Evolutionary conservation across 2,113 vertebrate species (phyloP).

Genomic region (Protomyctophum bolini): DNA sequence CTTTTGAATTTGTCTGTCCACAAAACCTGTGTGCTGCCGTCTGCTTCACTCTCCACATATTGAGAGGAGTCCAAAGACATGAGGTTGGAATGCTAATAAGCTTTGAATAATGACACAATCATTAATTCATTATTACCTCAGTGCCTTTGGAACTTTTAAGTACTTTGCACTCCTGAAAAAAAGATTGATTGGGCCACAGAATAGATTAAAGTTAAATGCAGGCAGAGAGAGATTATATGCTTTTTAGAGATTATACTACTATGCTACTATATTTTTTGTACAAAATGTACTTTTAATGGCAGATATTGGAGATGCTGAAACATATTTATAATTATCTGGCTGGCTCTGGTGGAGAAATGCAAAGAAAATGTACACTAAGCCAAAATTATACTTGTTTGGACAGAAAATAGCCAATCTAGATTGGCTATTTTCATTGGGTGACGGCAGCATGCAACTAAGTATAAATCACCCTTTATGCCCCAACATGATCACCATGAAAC

Average conservation of each 20-base stretch:
- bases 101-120: slow-evolving; percentile 9
- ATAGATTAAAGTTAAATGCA: not conserved
- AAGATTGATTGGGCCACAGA: slow-evolving; percentile 2
- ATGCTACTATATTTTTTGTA: not conserved
- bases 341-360: slow-evolving; percentile 12
- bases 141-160: slow-evolving; percentile 32
- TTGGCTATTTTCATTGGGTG: too few relatives aligned
- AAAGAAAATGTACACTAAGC: slow-evolving; percentile 20
- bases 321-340: slow-evolving; percentile 29
- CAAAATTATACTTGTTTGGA: not conserved
- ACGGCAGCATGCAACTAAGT: too few relatives aligned
- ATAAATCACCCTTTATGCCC: not conserved
- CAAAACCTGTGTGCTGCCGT: slow-evolving; percentile 13
- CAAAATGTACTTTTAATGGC: slow-evolving; percentile 37
- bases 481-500: slow-evolving; percentile 38
- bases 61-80: slow-evolving; percentile 12
- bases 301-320: slow-evolving; percentile 37
- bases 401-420: slow-evolving; percentile 20
- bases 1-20: slow-evolving; percentile 10
- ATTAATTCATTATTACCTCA: slow-evolving; percentile 38
- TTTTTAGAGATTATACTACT: slow-evolving; percentile 3
- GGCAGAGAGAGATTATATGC: not conserved
- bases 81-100: slow-evolving; percentile 30
- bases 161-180: slow-evolving; percentile 20
- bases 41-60: slow-evolving; percentile 1